Evolutionary conservation across 2,888 invertebrate genomes (phyloP), one percentile per base, ranked within the genome.

Genomic region (Ornithoptera alexandrae): DNA sequence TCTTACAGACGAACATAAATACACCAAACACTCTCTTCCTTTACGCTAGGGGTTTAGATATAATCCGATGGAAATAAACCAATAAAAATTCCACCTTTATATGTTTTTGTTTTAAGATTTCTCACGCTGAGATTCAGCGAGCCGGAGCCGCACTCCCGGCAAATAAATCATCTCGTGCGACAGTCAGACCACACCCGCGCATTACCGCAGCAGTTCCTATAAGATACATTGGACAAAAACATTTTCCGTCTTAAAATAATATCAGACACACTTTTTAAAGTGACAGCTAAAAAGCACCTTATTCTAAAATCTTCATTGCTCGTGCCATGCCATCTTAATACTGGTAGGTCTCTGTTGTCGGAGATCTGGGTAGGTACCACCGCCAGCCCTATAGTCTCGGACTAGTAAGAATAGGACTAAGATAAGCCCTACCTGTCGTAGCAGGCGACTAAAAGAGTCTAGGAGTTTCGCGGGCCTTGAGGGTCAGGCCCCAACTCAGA

Each of bases 111-210:
- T 65, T 62, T 18, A 24, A 50, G 30, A 50, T 62, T 65, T 57
- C 61, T 20, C 20, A 17, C 36, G 56, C 22, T 56, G 12, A 36
- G 6, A 46, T 24, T 39, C 62, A 50, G 66, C 46, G 39, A 57
- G 63, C 62, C 46, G 22, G 24, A 65, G 61, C 68, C 12, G 57
- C 36, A 65, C 50, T 62, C 65, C 59, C 58, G 50, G 65, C 64
- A 62, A 53, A 74, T 74, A 72, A 74, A 74, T 74, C 74, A 74
- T 74, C 67, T 61, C 18, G 39, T 59, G 63, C 64, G 74, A 71
- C 74, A 74, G 69, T 63, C 46, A 60, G 15, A 66, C 70, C 68
- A 70, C 71, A 70, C 72, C 69, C 68, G 63, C 67, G 68, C 71
- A 72, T 72, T 71, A 70, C 61, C 42, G 50, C 17, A 18, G 24